Base-by-base conservation (phyloP, 1,140 invertebrate species). In the Formica selysi region DNA sequence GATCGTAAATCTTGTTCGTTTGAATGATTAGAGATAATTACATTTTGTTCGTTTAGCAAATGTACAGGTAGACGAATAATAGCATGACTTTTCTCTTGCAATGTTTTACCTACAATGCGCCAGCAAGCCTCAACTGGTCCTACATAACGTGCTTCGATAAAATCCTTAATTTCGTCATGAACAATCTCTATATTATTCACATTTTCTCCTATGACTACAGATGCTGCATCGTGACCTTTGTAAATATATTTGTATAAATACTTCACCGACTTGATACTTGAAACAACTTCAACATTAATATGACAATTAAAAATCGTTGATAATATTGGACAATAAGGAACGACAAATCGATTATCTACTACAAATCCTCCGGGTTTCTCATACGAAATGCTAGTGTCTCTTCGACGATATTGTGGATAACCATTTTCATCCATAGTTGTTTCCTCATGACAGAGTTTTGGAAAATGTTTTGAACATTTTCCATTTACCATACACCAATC, bases 201-300 rank as follows among this genome's bases (percentile, higher is more conserved):
- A 41, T 32, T 3, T 11, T 36, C 19, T 51, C 3, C 16, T 51
- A 62, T 29, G 22, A 62, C 10, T 62, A 62, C 26, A 62, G 61
- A 16, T 29, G 61, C 61, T 13, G 29, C 61, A 62, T 62, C 29
- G 13, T 62, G 41, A 48, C 22, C 38, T 22, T 68, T 48, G 2
- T 68, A 68, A 68, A 68, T 48, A 68, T 68, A 68, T 48, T 68
- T 68, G 11, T 68, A 68, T 26, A 68, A 44, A 44, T 68, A 68
- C n/a, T 44, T 68, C 1, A 70, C 68, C 2, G 68, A 70, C 8
- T 36, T 32, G 0, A 70, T 70, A 70, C 67, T 70, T n/a, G 67
- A 48, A 44, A 48, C 41, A 26, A 70, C 5, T 70, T 70, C 44
- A 71, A 71, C 44, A 71, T 71, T 71, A 71, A 71, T 71, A 51